Evolutionary conservation across 1,140 invertebrate species (phyloP), one percentile per base, ranked within the genome.

Genomic region (Apis dorsata): DNA sequence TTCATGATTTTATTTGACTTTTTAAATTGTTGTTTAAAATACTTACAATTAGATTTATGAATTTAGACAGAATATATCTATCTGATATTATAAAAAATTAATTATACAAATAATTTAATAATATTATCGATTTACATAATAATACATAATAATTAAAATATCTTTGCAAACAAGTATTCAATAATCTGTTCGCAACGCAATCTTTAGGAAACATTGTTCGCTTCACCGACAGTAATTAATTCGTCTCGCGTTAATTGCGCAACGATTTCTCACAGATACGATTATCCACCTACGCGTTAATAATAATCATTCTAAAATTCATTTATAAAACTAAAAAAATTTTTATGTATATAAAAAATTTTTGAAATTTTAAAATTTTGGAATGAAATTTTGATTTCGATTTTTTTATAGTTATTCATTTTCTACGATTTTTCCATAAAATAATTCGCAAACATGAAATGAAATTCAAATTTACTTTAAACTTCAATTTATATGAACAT

Each of bases 181-280:
- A 63, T 59, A 1, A 72, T 72, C 51, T 72, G 24, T 57, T 34
- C 53, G 15, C 53, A 57, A 55, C 10, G 24, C 53, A 72, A 72
- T 55, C 70, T 72, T 24, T 11, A 7, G 59, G 9, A n/a, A 62
- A 4, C 73, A 49, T 75, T 24, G 57, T 60, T 59, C 53, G 21
- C 57, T 69, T 21, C 65, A 1, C 53, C 34, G 2, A 24, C 53
- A 76, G 24, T 51, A 57, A 78, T 78, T 68, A 55, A 69, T 49
- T 57, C 21, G 34, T 44, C 65, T 59, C 53, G 15, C 28, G 76
- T 11, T n/a, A 69, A 78, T 78, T 57, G 21, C 53, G 76, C 65
- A 55, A 68, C 65, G 53, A 69, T 68, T 51, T 78, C 28, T 44
- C 65, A 4, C 53, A 19, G 65, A 78, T 13, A 7, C n/a, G 12